These are phyloP conservation scores for Pelecanoides urinatrix DNA, from an alignment of 2,113 vertebrate genomes.

Conservation along the genomic window DNA sequence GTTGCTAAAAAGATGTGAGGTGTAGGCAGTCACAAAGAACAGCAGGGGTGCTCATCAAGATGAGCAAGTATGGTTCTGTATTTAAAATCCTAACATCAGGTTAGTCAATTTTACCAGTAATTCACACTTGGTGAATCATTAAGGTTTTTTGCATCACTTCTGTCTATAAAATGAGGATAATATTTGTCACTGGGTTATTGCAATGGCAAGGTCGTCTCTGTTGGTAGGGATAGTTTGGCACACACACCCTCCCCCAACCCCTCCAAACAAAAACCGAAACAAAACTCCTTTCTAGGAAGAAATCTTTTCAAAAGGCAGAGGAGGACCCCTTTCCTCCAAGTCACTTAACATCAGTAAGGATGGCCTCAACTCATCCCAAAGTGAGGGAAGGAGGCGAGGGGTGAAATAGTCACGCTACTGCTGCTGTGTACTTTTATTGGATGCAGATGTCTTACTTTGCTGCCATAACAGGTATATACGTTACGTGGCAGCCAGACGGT, in stretches of 20 bases:
- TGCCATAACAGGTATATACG: accelerated
- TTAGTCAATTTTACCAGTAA: neutral
- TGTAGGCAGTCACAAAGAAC: neutral
- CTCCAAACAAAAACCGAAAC: neutral
- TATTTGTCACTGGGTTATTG: neutral
- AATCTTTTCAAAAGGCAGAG: neutral
- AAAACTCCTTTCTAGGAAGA: neutral
- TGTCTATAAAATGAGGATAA: neutral
- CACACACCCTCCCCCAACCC: too few species aligned
- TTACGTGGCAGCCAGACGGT: neutral
- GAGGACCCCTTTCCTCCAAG: neutral
- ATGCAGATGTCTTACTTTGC: accelerated
- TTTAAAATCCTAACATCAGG: neutral
- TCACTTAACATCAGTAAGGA: neutral
- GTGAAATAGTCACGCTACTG: accelerated
- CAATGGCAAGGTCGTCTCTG: neutral
- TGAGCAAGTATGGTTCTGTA: neutral
- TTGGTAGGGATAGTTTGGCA: neutral
- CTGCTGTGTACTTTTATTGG: neutral
- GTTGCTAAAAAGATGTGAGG: neutral
- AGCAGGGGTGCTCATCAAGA: neutral
- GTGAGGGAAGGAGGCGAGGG: accelerated
- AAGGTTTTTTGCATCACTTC: neutral
- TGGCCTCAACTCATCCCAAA: neutral
- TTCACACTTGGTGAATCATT: neutral